Evolutionary conservation across 2,797 vertebrate genomes (phyloP), one percentile per base, ranked within the genome.

Genomic region (Pangasius krempfi): DNA sequence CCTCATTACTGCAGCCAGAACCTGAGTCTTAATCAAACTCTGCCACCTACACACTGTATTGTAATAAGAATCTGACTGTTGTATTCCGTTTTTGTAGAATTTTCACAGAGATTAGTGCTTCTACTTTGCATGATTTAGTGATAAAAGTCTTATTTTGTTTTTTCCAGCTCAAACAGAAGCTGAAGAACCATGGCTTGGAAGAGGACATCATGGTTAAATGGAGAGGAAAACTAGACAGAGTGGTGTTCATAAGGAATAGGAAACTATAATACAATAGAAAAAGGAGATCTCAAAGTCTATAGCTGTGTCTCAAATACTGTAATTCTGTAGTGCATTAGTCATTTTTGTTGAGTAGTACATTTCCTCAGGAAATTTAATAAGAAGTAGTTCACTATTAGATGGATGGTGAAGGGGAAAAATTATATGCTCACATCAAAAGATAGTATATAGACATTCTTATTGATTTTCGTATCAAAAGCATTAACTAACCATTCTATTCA

Each of bases 151-250:
- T 62, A 4, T 64, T 27, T n/a, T 83, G 37, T 40, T 60, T 82
- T 82, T 62, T 40, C 40, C 12, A 83, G 80, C 44, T 83, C 37
- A 27, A 18, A 25, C 80, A 44, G 80, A 62, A 62, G 47, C 80
- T 83, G 37, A n/a, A 64, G 25, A 37, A 44, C 3, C 5, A 18
- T n/a, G 58, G 80, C 7, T 33, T 66, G 13, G 60, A 47, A 16
- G 1, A 64, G 40, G 4, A 66, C 40, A 20, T 83, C 8, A 9
- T 10, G 14, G 37, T 83, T 60, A 83, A 47, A 50, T 83, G 58
- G 81, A 83, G 6, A 47, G 37, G 30, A 9, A n/a, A n/a, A 1
- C 37, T 13, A 40, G 27, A 47, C n/a, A 40, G 81, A 83, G 3
- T 16, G 40, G 25, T 83, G 25, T 83, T 83, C 22, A n/a, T 22